Percentiles rank a stretch among this genome's conserved stretches.
Evolutionary conservation across 2,797 vertebrate genomes (phyloP).

Genomic region (Peromyscus aztecus): DNA sequence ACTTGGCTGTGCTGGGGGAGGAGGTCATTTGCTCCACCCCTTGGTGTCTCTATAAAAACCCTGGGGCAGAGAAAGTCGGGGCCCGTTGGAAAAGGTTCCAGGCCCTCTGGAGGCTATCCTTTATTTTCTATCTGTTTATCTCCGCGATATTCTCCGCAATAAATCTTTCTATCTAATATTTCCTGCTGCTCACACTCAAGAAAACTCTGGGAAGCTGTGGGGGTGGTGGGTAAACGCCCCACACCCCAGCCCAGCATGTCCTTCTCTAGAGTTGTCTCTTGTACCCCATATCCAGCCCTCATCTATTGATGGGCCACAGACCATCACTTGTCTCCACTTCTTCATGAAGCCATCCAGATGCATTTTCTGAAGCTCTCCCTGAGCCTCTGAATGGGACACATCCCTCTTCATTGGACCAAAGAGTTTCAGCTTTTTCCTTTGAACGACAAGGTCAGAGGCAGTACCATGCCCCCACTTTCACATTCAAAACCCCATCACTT

Average conservation of each 20-base stretch:
- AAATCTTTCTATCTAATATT: too few species aligned
- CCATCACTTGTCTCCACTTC: not conserved
- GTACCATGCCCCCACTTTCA: not conserved
- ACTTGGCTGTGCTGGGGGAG: too few species aligned
- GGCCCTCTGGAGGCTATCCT: too few species aligned
- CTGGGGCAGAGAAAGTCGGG: too few species aligned
- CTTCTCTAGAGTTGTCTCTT: not conserved
- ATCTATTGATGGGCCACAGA: not conserved
- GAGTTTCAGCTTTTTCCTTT: not conserved
- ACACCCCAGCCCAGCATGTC: not conserved
- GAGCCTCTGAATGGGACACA: not conserved
- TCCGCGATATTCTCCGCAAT: too few species aligned
- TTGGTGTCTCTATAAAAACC: too few species aligned
- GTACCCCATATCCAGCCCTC: not conserved
- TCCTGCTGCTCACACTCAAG: too few species aligned
- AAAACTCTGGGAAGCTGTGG: too few species aligned
- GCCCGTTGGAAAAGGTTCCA: too few species aligned
- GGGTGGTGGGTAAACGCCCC: too few species aligned
- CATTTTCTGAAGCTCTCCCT: not conserved
- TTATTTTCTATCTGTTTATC: too few species aligned
- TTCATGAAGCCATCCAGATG: not conserved
- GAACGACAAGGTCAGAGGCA: not conserved
- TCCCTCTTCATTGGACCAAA: not conserved
- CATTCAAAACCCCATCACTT: not conserved
- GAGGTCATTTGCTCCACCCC: too few species aligned